Conservation (phyloP, 2,113 vertebrate genomes). For the Rhea americana region DNA sequence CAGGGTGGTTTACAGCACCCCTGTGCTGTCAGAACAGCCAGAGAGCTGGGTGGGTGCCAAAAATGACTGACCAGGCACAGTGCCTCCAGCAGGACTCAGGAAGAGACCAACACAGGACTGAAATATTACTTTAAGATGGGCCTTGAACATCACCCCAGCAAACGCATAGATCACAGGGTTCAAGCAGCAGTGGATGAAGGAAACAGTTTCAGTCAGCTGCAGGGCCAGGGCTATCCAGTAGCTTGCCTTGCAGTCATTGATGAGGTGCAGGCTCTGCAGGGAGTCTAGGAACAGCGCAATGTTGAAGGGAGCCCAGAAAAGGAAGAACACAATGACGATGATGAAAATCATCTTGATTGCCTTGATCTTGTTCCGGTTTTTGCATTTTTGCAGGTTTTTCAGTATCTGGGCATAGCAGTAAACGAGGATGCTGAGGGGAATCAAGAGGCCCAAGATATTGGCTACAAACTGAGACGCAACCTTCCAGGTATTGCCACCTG, state of each 20-base stretch:
- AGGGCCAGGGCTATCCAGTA: slow-evolving; percentile 46
- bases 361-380: slow-evolving; percentile 79
- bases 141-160: slow-evolving; percentile 82
- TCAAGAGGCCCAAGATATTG: slow-evolving; percentile 80
- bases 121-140: slow-evolving; percentile 59
- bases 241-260: neutral
- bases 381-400: slow-evolving; percentile 80
- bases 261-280: slow-evolving; percentile 61
- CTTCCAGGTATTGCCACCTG: slow-evolving; percentile 73
- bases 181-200: slow-evolving; percentile 83
- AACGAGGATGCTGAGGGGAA: slow-evolving; percentile 83
- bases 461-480: slow-evolving; percentile 75
- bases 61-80: neutral
- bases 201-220: slow-evolving; percentile 76
- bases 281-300: slow-evolving; percentile 75
- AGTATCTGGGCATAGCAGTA: slow-evolving; percentile 88
- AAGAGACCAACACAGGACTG: neutral
- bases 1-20: neutral
- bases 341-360: slow-evolving; percentile 82
- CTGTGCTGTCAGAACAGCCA: neutral
- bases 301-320: slow-evolving; percentile 88
- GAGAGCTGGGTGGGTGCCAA: neutral
- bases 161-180: slow-evolving; percentile 89
- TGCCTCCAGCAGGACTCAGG: neutral
- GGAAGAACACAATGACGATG: slow-evolving; percentile 78